Percentiles rank a stretch among this genome's conserved stretches.
Evolutionary conservation across 2,113 vertebrate species (phyloP).

Genomic region (Leptobrachium ailaonicum): DNA sequence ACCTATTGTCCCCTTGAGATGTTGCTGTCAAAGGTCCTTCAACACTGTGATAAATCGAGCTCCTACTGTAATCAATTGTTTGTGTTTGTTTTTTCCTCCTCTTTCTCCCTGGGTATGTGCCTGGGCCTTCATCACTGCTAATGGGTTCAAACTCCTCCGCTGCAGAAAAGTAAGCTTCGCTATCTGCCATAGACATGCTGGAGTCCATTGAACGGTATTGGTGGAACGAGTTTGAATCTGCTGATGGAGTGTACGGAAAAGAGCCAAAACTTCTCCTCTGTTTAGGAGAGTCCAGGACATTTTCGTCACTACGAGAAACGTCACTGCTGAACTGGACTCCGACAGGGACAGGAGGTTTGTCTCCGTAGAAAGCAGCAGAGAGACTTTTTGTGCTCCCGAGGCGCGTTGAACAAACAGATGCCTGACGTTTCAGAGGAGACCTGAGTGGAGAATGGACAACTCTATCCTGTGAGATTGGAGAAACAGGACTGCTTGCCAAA

Average conservation of each 20-base stretch:
- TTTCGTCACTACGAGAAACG: conserved; percentile 92
- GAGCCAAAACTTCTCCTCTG: conserved; percentile 94
- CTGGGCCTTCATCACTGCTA: conserved; percentile 95
- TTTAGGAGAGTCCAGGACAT: conserved; percentile 89
- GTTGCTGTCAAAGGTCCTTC: conserved; percentile 87
- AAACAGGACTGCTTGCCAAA: conserved; percentile 74
- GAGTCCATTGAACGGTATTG: conserved; percentile 95
- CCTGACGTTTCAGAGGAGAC: conserved; percentile 88
- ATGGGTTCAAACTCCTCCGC: conserved; percentile 95
- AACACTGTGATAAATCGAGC: conserved; percentile 93
- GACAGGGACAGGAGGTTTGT: conserved; percentile 80
- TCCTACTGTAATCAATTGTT: conserved; percentile 83
- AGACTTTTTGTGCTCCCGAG: conserved; percentile 96
- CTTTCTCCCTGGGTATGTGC: conserved; percentile 93
- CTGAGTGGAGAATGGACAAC: conserved; percentile 84
- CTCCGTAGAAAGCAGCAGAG: conserved; percentile 86
- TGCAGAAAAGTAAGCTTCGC: conserved; percentile 96
- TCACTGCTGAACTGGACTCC: conserved; percentile 94
- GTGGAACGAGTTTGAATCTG: conserved; percentile 93
- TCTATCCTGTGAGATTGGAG: conserved; percentile 80
- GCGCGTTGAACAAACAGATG: conserved; percentile 85
- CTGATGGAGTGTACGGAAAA: conserved; percentile 92
- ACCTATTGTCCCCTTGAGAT: conserved; percentile 74
- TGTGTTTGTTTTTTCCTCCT: conserved; percentile 86
- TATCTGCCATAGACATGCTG: conserved; percentile 95